Base-by-base conservation (phyloP, 2,888 invertebrate species). In the Proisotoma minuta region DNA sequence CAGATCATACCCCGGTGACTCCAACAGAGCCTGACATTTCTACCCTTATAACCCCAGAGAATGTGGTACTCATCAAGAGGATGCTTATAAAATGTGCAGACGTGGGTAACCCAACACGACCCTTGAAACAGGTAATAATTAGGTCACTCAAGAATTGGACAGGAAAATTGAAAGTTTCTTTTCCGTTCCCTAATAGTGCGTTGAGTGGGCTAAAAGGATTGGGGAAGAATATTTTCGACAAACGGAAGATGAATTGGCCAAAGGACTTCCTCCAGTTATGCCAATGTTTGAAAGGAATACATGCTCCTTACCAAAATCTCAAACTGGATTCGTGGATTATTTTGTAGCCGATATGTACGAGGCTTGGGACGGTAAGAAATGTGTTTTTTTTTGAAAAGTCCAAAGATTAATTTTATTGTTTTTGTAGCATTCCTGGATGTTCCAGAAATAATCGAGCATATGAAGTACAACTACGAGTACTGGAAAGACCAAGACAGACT, bases 31-130 rank as follows among this genome's bases (percentile, higher is more conserved):
- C 73, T 29, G 75, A 76, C 61, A 72, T 75, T 39, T 60, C 71
- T 15, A 69, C 74, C 23, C 76, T 87, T 40, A 79, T 84, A 22
- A 80, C 82, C 29, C 85, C 87, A 1, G 95, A 96, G 76, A 94
- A 94, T 77, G 85, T 90, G 63, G 84, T 87, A 40, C 81, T 96
- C 39, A 87, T 95, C 66, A 91, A 93, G 77, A 83, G 96, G 68
- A 97, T 99, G 93, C 86, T 98, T 82, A 96, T 99, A 76, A 99
- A 97, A 78, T 96, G 96, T 77, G 94, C 97, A 0, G 98, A 99
- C 78, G 95, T 99, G 27, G 94, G 94, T 65, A 99, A 99, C 81
- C 97, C 98, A 0, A 89, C 93, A 1, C 81, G 98, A 62, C 94
- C 94, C 0, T 82, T 92, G 75, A 82, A 84, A 43, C 43, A 43